Percentiles rank a stretch among this genome's conserved stretches.
Conservation (phyloP, 2,113 vertebrate species). For the Pseudopipra pipra region DNA sequence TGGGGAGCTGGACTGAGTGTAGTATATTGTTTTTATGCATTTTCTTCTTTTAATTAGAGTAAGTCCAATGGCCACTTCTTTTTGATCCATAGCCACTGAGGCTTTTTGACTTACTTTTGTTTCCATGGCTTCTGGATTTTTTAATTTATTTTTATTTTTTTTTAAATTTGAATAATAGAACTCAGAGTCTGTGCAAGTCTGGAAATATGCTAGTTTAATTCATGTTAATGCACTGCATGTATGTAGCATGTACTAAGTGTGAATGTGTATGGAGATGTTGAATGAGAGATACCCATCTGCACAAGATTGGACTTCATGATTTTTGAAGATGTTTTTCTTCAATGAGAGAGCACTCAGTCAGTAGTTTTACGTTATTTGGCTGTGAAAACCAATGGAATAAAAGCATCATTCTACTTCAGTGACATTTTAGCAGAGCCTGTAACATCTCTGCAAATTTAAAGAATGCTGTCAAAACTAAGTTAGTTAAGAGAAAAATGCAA, state of each 20-base stretch:
- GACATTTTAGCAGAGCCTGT: not conserved
- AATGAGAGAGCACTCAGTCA: not conserved
- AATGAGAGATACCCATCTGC: not conserved
- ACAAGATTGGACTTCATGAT: not conserved
- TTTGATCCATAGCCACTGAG: not conserved
- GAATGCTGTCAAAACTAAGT: not conserved
- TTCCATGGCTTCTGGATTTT: not conserved
- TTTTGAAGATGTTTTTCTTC: not conserved
- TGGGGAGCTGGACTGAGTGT: not conserved
- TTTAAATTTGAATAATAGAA: not conserved
- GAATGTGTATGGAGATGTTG: not conserved
- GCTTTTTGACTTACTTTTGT: not conserved
- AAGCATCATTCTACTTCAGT: not conserved
- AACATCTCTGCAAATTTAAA: not conserved
- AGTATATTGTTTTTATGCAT: not conserved
- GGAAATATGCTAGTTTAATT: not conserved
- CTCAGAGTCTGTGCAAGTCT: accelerated
- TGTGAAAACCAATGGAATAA: not conserved
- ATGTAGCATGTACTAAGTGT: not conserved
- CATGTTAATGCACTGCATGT: accelerated
- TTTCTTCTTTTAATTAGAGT: not conserved
- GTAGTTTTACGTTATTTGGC: not conserved
- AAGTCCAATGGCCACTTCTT: not conserved
- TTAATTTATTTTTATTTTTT: not conserved
- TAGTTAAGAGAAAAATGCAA: not conserved